Evolutionary conservation across 2,113 vertebrate genomes (phyloP), one percentile per base, ranked within the genome.

Genomic region (Toxotes chatareus): DNA sequence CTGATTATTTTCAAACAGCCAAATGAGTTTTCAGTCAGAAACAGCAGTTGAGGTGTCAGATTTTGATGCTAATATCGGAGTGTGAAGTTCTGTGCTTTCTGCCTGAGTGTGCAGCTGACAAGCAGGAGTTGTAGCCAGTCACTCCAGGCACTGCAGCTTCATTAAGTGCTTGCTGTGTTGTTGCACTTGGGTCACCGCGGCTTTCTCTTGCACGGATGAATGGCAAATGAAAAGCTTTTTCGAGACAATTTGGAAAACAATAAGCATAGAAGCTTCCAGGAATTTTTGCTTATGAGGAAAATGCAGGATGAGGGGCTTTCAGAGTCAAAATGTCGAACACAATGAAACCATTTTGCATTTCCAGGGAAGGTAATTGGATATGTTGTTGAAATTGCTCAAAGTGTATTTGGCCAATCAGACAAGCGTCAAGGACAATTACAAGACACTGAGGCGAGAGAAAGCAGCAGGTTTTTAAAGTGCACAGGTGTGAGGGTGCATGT

Each of bases 111-210:
- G 75, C 47, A 64, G 47, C 32, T 85, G 86, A 90, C 89, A 79
- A 79, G 75, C 49, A 3, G 67, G 55, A 76, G 57, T 38, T 61
- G 55, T 44, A 73, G 78, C 70, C 86, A 71, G 67, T 86, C 85
- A 71, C 91, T 87, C 42, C 36, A 59, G 89, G 85, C 69, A 8
- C 76, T 46, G 73, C 62, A 53, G 89, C 89, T 91, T 90, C 86
- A 90, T 91, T 89, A 89, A 64, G 74, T 63, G 64, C 75, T 55
- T 9, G 80, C 84, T 78, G 44, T 78, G 76, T 65, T 67, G 51
- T 34, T 79, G 8, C 79, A 79, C 67, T 85, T 36, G 62, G 84
- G 62, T 76, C 86, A 76, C 73, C 61, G 66, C 7, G 7, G 82
- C 80, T 82, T 34, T 38, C 59, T 72, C 86, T 73, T 79, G 70